Base-by-base conservation (phyloP, 2,113 vertebrate genomes). In the Gallinago media region DNA sequence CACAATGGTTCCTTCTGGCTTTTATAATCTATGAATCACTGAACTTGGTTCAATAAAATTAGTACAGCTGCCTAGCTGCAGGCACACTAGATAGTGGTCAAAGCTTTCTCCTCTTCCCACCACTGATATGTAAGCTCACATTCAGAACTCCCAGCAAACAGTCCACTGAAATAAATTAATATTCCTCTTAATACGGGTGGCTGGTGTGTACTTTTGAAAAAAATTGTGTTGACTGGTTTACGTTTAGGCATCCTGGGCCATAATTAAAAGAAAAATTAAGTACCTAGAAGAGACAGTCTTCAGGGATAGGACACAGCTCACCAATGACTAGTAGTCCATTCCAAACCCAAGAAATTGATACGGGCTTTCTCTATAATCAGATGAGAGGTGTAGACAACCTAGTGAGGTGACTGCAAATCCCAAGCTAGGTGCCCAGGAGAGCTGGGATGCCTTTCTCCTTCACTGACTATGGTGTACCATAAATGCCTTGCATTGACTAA, bases 1-100 rank as follows among this genome's bases (percentile, higher is more conserved):
- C 85, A 46, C 71, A 65, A 58, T 38, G 36, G 26, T 54, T 93
- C 46, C 74, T 94, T 92, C 46, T 85, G 31, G 21, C 23, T 82
- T 88, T 93, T 85, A 72, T 88, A 72, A 90, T 75, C 75, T 76
- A 66, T 80, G 85, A 68, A 82, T 88, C 65, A 75, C 52, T 87
- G 56, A 92, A 81, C 32, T 65, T 82, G 29, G 61, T 87, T 89
- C 68, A 95, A 63, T 85, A 84, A 91, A 89, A 62, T 36, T 16
- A 85, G 42, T 59, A 34, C 40, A 83, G 49, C 44, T 89, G 38
- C 44, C 47, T 91, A 86, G 38, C 77, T 92, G n/a, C 62, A 82
- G 46, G 73, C 58, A 67, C 36, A 79, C 40, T 11, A 66, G 49
- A 49, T 38, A 93, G 82, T 26, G 25, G 49, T 61, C 36, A 46